Base-by-base conservation (phyloP, 1,140 invertebrate species). In the Triops longicaudatus region DNA sequence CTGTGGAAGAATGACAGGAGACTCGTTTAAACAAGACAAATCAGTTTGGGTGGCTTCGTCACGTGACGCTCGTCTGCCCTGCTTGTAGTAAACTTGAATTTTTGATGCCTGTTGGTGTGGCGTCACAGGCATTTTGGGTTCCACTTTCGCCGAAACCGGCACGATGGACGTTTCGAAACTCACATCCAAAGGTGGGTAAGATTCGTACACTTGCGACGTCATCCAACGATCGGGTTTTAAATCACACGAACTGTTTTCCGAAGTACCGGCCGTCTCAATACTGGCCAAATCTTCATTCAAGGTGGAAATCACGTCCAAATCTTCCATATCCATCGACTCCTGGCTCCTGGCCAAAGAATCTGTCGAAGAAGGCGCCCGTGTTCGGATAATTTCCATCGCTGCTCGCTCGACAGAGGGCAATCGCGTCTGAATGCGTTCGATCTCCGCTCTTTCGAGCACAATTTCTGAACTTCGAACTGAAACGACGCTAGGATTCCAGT, bases 31-130 rank as follows among this genome's bases (percentile, higher is more conserved):
- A 73, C 44, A 75, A 26, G 73, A 78, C 28, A 78, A 44, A 27
- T 78, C 74, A 27, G 78, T 78, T 75, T 78, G 78, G 2, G 78
- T 78, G 26, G 71, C 72, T 44, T 78, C 74, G 72, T 78, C 78
- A 41, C 75, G 74, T 73, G 78, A 78, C 22, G 76, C 50, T 76
- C 73, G 76, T 72, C 28, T 41, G 73, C 27, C 27, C 37, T 41
- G 42, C 26, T 41, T 27, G 22, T 42, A 41, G 44, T 63, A 22
- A 72, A 26, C 22, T 22, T 28, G 26, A 5, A 37, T 73, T 28
- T 22, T 28, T 11, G 12, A 73, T 73, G n/a, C 26, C 6, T 50
- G 26, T 41, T 6, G 72, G 11, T 27, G 72, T 27, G 50, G 12
- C 26, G 14, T 12, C 17, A 41, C 17, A 22, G 44, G 9, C 37